phyloP scores from a whole-genome alignment of 2,113 vertebrate species.

The Dromiciops gliroides region DNA sequence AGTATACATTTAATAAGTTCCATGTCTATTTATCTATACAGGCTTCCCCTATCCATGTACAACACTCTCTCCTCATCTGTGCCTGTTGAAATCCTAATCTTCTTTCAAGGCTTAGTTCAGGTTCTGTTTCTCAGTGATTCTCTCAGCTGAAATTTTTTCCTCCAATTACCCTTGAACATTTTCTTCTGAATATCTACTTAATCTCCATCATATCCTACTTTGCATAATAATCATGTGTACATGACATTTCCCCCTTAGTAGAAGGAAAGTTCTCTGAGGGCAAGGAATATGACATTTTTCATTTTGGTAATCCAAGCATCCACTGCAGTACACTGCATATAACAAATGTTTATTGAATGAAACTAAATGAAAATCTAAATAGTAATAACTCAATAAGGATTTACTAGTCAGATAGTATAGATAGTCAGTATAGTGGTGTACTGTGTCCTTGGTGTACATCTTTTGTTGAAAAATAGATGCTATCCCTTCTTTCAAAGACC shows the following conservation, averaged over 20 bases:
- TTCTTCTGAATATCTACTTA: neutral
- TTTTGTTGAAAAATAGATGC: slow-evolving; percentile 14
- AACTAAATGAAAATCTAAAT: neutral
- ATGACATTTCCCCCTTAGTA: neutral
- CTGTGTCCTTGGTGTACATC: neutral
- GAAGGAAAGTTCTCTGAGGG: neutral
- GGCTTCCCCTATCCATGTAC: neutral
- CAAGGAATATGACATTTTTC: neutral
- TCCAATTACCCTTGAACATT: neutral
- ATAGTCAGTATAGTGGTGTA: neutral
- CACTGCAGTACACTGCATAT: neutral
- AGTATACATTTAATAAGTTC: neutral
- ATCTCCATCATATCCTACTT: neutral
- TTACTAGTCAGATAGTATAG: neutral
- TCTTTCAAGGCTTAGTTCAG: neutral
- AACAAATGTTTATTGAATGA: neutral
- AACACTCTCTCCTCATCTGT: neutral
- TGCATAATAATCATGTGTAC: neutral
- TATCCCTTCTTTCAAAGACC: slow-evolving; percentile 36
- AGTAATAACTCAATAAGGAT: neutral
- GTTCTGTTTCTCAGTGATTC: neutral
- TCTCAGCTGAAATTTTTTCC: neutral
- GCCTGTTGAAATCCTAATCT: neutral
- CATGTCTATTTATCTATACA: neutral
- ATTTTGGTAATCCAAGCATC: neutral